Percentiles rank a stretch among this genome's conserved stretches.
These are phyloP conservation scores for Dryococelus australis DNA, from an alignment of 2,888 invertebrate species.

Conservation along the genomic window DNA sequence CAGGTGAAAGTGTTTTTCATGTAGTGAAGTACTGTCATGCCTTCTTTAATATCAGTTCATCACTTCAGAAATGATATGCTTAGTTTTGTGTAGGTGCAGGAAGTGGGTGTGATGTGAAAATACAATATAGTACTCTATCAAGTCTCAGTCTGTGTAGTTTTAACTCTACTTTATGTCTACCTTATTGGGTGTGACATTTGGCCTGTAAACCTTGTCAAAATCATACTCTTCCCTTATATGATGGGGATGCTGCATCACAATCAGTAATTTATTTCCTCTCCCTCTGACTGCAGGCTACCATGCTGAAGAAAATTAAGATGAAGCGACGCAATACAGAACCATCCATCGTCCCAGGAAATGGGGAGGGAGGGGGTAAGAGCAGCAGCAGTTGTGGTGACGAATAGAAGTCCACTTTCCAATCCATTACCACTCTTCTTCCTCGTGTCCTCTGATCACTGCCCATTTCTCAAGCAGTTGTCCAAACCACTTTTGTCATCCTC, in stretches of 20 bases:
- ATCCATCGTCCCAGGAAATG: conserved; percentile 74
- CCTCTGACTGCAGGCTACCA: conserved; percentile 84
- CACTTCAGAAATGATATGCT: not conserved
- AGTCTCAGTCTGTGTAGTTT: no score
- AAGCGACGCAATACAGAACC: conserved; percentile 94
- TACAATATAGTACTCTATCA: no score
- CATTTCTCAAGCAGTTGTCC: no score
- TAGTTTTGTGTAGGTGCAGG: not conserved
- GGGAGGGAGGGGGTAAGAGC: conserved; percentile 74
- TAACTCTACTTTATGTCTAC: no score
- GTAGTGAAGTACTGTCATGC: no score
- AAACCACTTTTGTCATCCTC: conserved; percentile 36
- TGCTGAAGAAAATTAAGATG: conserved; percentile 99
- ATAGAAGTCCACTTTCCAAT: conserved; percentile 53
- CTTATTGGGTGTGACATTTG: no score
- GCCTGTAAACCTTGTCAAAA: no score
- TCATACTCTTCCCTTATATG: no score
- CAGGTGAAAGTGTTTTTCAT: no score
- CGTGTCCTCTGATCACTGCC: no score
- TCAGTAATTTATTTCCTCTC: conserved; percentile 23
- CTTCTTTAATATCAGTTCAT: not conserved
- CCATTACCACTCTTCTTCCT: not conserved
- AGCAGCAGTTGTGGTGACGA: conserved; percentile 58
- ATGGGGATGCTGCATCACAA: no score
- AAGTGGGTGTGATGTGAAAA: not conserved